Percentiles rank a stretch among this genome's conserved stretches.
Conservation (phyloP, 2,797 vertebrate genomes). For the Echeneis naucrates region DNA sequence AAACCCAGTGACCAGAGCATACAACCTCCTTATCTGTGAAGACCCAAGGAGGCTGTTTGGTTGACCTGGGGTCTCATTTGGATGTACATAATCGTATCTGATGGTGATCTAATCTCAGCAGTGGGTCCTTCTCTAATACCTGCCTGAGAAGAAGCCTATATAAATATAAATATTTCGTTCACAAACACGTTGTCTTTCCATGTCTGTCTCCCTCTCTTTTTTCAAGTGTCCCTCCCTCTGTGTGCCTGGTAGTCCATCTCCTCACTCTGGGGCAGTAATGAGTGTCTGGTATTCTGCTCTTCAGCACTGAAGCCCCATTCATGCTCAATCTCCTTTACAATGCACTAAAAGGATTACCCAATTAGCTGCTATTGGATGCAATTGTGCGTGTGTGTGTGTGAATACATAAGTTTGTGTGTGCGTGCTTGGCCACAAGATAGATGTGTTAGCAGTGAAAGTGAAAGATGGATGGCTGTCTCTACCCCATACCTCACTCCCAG, state of each 20-base stretch:
- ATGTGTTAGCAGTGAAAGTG: slow-evolving; percentile 65
- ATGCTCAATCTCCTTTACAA: slow-evolving; percentile 82
- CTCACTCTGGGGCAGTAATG: slow-evolving; percentile 68
- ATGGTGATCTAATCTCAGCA: slow-evolving; percentile 65
- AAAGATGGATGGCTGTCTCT: slow-evolving; percentile 75
- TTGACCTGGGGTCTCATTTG: slow-evolving; percentile 73
- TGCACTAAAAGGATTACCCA: slow-evolving; percentile 84
- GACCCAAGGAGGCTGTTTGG: slow-evolving; percentile 65
- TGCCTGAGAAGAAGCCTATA: slow-evolving; percentile 52
- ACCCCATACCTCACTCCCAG: slow-evolving; percentile 70
- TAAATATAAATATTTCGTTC: slow-evolving; percentile 58
- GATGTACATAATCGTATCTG: slow-evolving; percentile 60
- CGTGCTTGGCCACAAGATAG: slow-evolving; percentile 55
- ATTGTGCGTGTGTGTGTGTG: slow-evolving; percentile 46
- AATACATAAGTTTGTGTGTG: slow-evolving; percentile 25
- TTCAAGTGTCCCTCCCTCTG: slow-evolving; percentile 45
- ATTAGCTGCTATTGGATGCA: slow-evolving; percentile 79
- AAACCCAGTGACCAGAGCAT: slow-evolving; percentile 43
- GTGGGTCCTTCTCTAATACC: slow-evolving; percentile 61
- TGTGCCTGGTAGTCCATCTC: slow-evolving; percentile 72
- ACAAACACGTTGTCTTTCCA: slow-evolving; percentile 26
- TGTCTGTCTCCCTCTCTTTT: slow-evolving; percentile 50
- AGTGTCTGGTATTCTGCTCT: slow-evolving; percentile 78
- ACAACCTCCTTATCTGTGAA: slow-evolving; percentile 67
- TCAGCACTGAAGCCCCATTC: slow-evolving; percentile 74